Base-by-base conservation (phyloP, 2,113 vertebrate genomes). In the Heterotis niloticus region DNA sequence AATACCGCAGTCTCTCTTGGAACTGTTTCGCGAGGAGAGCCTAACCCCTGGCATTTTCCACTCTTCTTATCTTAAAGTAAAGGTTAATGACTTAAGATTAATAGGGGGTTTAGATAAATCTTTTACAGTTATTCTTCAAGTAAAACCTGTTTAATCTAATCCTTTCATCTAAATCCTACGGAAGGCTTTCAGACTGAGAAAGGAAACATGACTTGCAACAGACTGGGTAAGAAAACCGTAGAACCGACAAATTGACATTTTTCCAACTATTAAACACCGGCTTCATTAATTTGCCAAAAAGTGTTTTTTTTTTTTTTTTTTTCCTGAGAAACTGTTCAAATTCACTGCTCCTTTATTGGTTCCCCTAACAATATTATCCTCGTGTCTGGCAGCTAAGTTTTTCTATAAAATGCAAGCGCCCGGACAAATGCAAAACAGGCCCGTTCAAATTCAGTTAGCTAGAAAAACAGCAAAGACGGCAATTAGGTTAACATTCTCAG, bases 51-150 rank as follows among this genome's bases (percentile, higher is more conserved):
- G 73, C 73, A 74, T 76, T 76, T 80, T 80, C 64, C n/a, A 44
- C 74, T 76, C 54, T 44, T 69, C 79, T 80, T 76, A 80, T 80
- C 74, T 80, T 75, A 70, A 69, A 76, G 65, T 29, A 80, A 80
- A 80, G 79, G 79, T 80, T 80, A 80, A 80, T 76, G 79, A 80
- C 79, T 80, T 75, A 44, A 76, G 52, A 80, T 76, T 80, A 80
- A 80, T 75, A 80, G 79, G 18, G 54, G 65, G 26, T 76, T 80
- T 80, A 76, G 75, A 76, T 80, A 76, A 68, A 76, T 80, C 74
- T n/a, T 80, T 80, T 44, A 76, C 51, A 70, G 66, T 75, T 72
- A 67, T 80, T 66, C 52, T 62, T 75, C 4, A 60, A 56, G 29
- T 69, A 71, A 75, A 81, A 70, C 74, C 28, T n/a, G 64, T 71